phyloP scores from a whole-genome alignment of 2,113 vertebrate species.

The Mohoua ochrocephala region DNA sequence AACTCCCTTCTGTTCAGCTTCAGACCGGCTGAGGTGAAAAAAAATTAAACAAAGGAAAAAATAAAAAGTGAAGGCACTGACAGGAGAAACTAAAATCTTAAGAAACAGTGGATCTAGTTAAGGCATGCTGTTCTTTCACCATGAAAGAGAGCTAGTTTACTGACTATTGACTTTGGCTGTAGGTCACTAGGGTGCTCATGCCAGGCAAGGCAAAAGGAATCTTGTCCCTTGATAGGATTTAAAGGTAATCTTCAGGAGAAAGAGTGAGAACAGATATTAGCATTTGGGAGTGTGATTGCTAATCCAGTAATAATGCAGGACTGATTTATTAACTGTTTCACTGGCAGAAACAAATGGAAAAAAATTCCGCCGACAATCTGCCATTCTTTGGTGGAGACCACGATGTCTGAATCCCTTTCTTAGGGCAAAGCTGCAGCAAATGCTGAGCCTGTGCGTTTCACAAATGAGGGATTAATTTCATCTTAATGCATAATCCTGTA shows the following conservation, averaged over 20 bases:
- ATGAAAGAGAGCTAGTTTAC: background rate
- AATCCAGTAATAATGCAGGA: slow-evolving; percentile 1
- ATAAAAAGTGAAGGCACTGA: background rate
- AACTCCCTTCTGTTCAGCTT: background rate
- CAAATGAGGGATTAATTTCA: slow-evolving; percentile 10
- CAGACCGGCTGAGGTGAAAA: background rate
- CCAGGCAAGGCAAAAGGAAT: slow-evolving; percentile 19
- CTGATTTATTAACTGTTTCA: slow-evolving; percentile 28
- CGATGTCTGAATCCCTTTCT: background rate
- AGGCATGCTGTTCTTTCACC: background rate
- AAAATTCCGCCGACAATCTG: background rate
- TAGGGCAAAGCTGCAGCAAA: background rate
- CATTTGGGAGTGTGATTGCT: background rate
- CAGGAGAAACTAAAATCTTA: background rate
- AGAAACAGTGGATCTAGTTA: background rate
- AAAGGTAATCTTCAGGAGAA: slow-evolving; percentile 36
- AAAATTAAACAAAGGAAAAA: background rate
- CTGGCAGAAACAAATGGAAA: background rate
- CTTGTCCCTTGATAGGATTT: slow-evolving; percentile 50
- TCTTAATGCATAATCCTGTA: background rate
- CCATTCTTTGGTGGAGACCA: background rate
- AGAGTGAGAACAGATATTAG: slow-evolving; percentile 21
- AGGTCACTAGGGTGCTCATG: background rate
- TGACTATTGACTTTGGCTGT: background rate
- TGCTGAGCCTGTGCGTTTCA: background rate